Percentiles rank a stretch among this genome's conserved stretches.
Conservation (phyloP, 2,797 vertebrate species). For the Picus viridis region DNA sequence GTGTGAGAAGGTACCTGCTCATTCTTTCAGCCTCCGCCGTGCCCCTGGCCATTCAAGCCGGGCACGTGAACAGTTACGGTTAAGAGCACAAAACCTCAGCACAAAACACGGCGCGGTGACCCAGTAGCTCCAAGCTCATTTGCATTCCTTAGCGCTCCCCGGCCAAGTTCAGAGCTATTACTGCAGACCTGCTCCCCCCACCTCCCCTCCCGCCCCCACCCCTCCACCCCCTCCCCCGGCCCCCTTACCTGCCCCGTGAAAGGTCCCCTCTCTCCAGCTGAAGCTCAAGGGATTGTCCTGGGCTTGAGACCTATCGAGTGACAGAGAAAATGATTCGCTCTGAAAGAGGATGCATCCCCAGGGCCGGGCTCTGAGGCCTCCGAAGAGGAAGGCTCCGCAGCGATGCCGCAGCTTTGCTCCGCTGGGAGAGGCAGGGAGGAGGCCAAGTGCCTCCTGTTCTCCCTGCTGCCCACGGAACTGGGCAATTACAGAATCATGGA, state of each 20-base stretch:
- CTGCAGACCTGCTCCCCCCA: background rate
- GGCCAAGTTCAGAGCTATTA: background rate
- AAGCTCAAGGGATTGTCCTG: background rate
- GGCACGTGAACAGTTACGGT: background rate
- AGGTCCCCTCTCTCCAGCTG: background rate
- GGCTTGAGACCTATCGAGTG: conserved; percentile 24
- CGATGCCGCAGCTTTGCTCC: background rate
- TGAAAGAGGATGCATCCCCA: conserved; percentile 55
- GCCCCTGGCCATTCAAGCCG: background rate
- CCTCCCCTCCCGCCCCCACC: background rate
- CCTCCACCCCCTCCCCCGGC: background rate
- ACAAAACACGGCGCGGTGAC: background rate
- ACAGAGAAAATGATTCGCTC: background rate
- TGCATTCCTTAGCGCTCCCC: background rate
- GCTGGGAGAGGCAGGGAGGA: accelerated
- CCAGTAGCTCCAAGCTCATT: conserved; percentile 13
- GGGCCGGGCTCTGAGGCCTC: background rate
- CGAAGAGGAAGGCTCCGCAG: background rate
- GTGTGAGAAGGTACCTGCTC: background rate
- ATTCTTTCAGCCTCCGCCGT: background rate
- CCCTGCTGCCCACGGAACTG: accelerated
- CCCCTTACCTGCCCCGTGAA: background rate
- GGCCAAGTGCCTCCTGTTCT: accelerated
- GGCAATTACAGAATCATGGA: background rate
- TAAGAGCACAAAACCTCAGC: background rate